Conservation (phyloP, 2,113 vertebrate species). For the Epinephelus fuscoguttatus region DNA sequence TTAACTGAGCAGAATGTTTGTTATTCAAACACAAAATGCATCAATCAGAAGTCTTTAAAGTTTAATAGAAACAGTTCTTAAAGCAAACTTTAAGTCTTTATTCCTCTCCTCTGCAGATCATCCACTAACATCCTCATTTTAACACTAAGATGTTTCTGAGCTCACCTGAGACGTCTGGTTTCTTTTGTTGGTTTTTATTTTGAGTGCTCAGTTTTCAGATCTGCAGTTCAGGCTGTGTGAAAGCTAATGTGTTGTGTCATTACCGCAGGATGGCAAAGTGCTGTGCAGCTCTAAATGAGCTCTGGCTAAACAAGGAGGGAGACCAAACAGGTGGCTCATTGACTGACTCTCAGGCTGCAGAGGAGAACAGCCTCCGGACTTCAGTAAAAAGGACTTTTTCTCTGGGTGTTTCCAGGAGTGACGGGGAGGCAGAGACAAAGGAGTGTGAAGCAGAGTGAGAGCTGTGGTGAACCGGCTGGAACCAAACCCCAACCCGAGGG, state of each 20-base stretch:
- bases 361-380: constrained; percentile 28
- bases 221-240: constrained; percentile 7
- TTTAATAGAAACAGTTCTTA: not conserved
- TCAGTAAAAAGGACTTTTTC: constrained; percentile 23
- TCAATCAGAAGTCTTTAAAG: not conserved
- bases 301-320: constrained; percentile 30
- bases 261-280: constrained; percentile 2
- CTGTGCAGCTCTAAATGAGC: constrained; percentile 49
- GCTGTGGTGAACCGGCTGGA: constrained; percentile 33
- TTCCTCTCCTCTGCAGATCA: not conserved
- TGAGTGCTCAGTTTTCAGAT: not conserved
- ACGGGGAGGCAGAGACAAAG: constrained; percentile 26
- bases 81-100: not conserved
- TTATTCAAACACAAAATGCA: not conserved
- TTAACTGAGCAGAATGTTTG: too few species aligned
- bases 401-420: not conserved
- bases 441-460: constrained; percentile 16
- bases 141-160: not conserved
- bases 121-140: not conserved
- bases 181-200: constrained; percentile 4
- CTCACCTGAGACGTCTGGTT: not conserved
- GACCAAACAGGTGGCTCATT: constrained; percentile 51
- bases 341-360: constrained; percentile 20
- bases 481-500: constrained; percentile 43
- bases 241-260: constrained; percentile 39